Conservation (phyloP, 2,113 vertebrate genomes). For the Anseranas semipalmata region DNA sequence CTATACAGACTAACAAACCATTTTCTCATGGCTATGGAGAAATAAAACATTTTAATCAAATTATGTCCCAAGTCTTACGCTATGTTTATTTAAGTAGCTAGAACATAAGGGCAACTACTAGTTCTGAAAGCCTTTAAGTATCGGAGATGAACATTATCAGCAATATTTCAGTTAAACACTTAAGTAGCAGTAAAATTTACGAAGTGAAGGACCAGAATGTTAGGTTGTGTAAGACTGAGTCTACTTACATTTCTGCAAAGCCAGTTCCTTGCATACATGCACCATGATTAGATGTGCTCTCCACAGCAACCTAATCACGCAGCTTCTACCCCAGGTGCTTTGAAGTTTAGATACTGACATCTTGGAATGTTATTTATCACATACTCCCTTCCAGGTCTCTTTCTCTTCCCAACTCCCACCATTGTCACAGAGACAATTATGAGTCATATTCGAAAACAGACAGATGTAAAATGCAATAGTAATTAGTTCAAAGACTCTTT, state of each 20-base stretch:
- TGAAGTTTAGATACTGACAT: background rate
- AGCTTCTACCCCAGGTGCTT: background rate
- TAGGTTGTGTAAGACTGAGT: background rate
- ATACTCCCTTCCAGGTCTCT: background rate
- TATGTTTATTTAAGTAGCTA: background rate
- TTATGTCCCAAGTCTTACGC: background rate
- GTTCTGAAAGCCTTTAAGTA: background rate
- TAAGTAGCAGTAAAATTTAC: background rate
- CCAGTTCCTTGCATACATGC: background rate
- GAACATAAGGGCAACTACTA: background rate
- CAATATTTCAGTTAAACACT: rapidly evolving
- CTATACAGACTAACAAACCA: background rate
- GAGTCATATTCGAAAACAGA: background rate
- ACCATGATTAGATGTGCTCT: background rate
- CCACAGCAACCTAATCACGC: background rate
- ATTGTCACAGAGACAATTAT: background rate
- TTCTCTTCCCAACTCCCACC: background rate
- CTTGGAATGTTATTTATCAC: background rate
- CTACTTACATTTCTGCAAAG: background rate
- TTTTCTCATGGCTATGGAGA: background rate
- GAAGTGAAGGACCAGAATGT: background rate
- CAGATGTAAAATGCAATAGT: background rate
- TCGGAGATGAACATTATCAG: background rate
- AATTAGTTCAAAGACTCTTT: background rate
- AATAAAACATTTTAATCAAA: background rate